These are phyloP conservation scores for Oreonectes daqikongensis DNA, from an alignment of 2,797 vertebrate genomes.

Conservation along the genomic window DNA sequence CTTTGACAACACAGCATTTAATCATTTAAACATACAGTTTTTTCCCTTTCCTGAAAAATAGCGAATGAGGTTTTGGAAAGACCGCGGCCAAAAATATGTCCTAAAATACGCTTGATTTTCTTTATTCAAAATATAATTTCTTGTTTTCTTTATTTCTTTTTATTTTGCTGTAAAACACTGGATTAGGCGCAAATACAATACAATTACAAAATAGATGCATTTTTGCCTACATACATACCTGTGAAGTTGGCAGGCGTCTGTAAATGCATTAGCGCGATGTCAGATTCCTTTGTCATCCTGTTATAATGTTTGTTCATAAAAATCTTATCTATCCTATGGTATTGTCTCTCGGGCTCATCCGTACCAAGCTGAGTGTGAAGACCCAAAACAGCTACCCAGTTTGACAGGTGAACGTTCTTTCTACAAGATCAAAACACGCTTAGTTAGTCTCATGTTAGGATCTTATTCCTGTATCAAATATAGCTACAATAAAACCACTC, in stretches of 20 bases:
- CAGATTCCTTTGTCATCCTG: constrained; percentile 80
- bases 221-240: constrained; percentile 69
- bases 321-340: constrained; percentile 75
- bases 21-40: too few relatives aligned
- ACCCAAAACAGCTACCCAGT: constrained; percentile 82
- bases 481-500: constrained; percentile 50
- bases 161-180: too few relatives aligned
- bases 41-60: too few relatives aligned
- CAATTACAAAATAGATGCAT: too few relatives aligned
- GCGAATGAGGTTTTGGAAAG: too few relatives aligned
- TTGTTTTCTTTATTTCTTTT: too few relatives aligned
- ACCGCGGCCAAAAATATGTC: too few relatives aligned
- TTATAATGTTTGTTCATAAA: constrained; percentile 84
- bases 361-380: constrained; percentile 73
- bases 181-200: too few relatives aligned
- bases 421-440: constrained; percentile 66
- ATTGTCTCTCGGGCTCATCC: constrained; percentile 65
- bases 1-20: too few relatives aligned
- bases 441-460: neutral
- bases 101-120: too few relatives aligned
- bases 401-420: constrained; percentile 77
- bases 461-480: neutral
- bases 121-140: too few relatives aligned
- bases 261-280: constrained; percentile 89
- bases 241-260: constrained; percentile 79